These are phyloP conservation scores for Alcis repandata DNA, from an alignment of 2,888 invertebrate genomes.

Conservation along the genomic window DNA sequence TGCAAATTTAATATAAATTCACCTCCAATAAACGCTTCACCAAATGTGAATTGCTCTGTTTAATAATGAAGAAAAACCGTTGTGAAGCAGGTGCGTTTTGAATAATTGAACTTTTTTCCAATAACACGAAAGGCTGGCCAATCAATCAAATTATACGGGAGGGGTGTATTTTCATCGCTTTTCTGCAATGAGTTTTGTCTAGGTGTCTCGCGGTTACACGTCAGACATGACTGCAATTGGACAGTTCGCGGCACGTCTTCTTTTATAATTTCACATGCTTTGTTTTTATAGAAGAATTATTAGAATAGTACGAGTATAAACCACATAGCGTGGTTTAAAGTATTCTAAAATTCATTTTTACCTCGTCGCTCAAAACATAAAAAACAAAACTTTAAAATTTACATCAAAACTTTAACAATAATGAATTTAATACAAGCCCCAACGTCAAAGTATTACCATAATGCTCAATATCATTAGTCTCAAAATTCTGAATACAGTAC, in stretches of 20 bases:
- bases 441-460: slow-evolving; percentile 27
- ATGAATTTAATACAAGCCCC: slow-evolving; percentile 7
- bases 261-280: too few species aligned
- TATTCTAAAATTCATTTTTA: background rate
- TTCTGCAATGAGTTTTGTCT: background rate
- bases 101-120: slow-evolving; percentile 50
- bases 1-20: background rate
- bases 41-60: slow-evolving; percentile 16
- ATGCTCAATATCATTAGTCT: slow-evolving; percentile 40
- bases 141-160: slow-evolving; percentile 45
- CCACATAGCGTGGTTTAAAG: too few species aligned
- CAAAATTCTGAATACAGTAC: slow-evolving; percentile 54
- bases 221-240: too few species aligned
- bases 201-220: too few species aligned
- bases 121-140: slow-evolving; percentile 47
- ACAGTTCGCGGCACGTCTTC: too few species aligned
- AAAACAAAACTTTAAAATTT: background rate
- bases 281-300: too few species aligned
- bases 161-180: background rate
- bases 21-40: background rate
- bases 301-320: too few species aligned
- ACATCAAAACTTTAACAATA: background rate
- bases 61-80: slow-evolving; percentile 34
- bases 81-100: slow-evolving; percentile 45
- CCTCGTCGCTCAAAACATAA: background rate